These are phyloP conservation scores for Halichoeres trimaculatus DNA, from an alignment of 2,113 vertebrate genomes.

Conservation along the genomic window DNA sequence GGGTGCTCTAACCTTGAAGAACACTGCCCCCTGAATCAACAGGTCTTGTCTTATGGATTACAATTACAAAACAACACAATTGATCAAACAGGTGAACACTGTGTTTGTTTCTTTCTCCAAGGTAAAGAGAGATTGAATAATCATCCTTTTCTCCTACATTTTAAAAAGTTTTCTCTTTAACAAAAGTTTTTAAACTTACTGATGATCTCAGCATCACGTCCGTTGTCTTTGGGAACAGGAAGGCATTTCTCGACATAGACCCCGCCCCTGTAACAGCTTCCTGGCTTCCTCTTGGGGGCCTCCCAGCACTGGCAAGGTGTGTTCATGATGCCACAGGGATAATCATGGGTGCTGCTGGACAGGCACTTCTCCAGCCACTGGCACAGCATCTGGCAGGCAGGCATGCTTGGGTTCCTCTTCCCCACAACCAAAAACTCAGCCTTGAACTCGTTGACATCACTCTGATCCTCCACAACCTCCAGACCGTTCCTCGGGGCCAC, in stretches of 20 bases:
- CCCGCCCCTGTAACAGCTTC: conserved; percentile 91
- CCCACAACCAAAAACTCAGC: conserved; percentile 96
- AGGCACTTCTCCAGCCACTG: conserved; percentile 95
- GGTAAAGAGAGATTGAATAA: not conserved
- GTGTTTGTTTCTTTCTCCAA: conserved; percentile 9
- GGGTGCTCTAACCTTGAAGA: not conserved
- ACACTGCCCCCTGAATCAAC: conserved; percentile 10
- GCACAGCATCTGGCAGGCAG: conserved; percentile 97
- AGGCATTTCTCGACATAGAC: conserved; percentile 93
- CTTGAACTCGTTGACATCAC: conserved; percentile 87
- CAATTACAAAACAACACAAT: conserved; percentile 27
- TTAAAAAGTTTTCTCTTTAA: not conserved
- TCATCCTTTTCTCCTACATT: not conserved
- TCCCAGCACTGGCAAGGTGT: conserved; percentile 94
- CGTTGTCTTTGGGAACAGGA: conserved; percentile 86
- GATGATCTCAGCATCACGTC: conserved; percentile 83
- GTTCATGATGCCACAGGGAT: conserved; percentile 98
- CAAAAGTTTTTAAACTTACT: conserved; percentile 84
- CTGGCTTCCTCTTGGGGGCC: conserved; percentile 87
- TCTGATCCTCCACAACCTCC: conserved; percentile 67
- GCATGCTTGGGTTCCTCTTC: conserved; percentile 95
- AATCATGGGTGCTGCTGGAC: conserved; percentile 91
- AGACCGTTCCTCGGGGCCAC: conserved; percentile 69
- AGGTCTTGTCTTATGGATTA: conserved; percentile 3
- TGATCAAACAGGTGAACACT: not conserved